phyloP scores from a whole-genome alignment of 1,140 invertebrate genomes.

The Gonatopus flavifemur region DNA sequence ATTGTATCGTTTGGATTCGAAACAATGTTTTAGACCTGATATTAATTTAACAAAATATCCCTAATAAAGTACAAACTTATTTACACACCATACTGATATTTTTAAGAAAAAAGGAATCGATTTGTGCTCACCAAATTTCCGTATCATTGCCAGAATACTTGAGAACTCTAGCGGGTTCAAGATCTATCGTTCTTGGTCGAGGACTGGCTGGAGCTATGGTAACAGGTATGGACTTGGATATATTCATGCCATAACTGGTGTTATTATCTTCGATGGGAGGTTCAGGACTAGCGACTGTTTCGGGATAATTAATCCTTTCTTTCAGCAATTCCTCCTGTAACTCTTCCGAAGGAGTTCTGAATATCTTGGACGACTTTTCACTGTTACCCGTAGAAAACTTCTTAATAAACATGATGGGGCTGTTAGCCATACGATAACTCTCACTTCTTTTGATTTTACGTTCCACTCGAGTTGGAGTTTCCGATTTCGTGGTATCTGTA shows the following conservation, averaged over 20 bases:
- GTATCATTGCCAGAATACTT: conserved; percentile 66
- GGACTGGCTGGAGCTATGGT: conserved; percentile 40
- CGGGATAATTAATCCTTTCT: conserved; percentile 71
- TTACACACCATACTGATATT: too few relatives aligned
- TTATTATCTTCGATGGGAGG: conserved; percentile 47
- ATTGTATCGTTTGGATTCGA: too few relatives aligned
- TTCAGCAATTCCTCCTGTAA: conserved; percentile 64
- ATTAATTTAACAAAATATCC: too few relatives aligned
- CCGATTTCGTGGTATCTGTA: conserved; percentile 10
- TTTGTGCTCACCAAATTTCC: conserved; percentile 82
- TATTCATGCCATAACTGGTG: conserved; percentile 35
- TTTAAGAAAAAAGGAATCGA: too few relatives aligned
- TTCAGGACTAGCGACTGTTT: conserved; percentile 61
- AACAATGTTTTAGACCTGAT: too few relatives aligned
- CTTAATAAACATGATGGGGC: conserved; percentile 63
- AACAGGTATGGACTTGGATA: conserved; percentile 29
- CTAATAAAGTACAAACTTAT: too few relatives aligned
- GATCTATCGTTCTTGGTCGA: conserved; percentile 47
- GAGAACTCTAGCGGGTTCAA: conserved; percentile 54
- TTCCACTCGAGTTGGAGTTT: conserved; percentile 5
- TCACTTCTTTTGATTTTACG: conserved; percentile 77
- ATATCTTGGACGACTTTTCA: conserved; percentile 46
- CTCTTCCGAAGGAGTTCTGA: conserved; percentile 56
- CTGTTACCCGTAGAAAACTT: conserved; percentile 39
- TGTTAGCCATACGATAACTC: conserved; percentile 83